Base-by-base conservation (phyloP, 2,797 vertebrate species). In the Sardinella longiceps region DNA sequence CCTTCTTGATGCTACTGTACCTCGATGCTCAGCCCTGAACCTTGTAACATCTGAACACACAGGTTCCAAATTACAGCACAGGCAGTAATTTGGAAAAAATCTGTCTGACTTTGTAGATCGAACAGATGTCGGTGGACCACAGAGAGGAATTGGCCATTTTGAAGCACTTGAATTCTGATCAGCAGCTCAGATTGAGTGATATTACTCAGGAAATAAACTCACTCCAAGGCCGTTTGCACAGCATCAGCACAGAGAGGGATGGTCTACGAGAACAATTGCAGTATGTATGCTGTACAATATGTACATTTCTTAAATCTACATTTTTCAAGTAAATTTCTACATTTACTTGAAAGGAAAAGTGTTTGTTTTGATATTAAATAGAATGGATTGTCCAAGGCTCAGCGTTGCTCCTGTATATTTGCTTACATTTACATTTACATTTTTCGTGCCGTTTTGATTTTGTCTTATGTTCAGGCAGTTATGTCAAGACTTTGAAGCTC, bases 261-360 rank as follows among this genome's bases (percentile, higher is more conserved):
- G 85, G 80, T 4, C 90, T 96, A 43, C 93, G 89, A 87, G 92
- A 94, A 85, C 90, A 94, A 87, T 89, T 95, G 86, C 93, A 94
- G 95, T 96, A 85, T 82, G 56, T 25, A 10, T n/a, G 11, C n/a
- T 23, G 18, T 53, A 9, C 7, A 48, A 12, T 48, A 12, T 48
- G 46, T 10, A 48, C 46, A 48, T 43, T 7, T 43, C 4, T 1
- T 3, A 43, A 43, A 43, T 43, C 43, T 3, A 0, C 4, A 3
- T 43, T n/a, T n/a, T n/a, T n/a, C n/a, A n/a, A n/a, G n/a, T n/a
- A n/a, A n/a, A n/a, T n/a, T n/a, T n/a, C n/a, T n/a, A n/a, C n/a
- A n/a, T n/a, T n/a, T n/a, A n/a, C n/a, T 50, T 50, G 48, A 50
- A 50, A 14, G 5, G 70, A 6, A 53, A 53, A 20, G 33, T 37